phyloP scores from a whole-genome alignment of 2,797 vertebrate species.

The Aldrovandia affinis region DNA sequence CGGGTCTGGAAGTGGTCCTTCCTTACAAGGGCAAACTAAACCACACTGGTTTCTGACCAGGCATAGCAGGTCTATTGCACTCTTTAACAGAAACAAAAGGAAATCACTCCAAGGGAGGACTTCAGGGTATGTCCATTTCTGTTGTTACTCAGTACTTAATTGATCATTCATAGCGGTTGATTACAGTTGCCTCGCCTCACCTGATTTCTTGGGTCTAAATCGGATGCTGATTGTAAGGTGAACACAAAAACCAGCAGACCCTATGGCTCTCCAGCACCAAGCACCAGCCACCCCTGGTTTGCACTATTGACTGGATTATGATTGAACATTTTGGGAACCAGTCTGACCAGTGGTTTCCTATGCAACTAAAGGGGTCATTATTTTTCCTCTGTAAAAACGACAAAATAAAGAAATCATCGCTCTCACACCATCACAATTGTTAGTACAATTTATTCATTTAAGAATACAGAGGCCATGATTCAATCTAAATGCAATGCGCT shows the following conservation, averaged over 20 bases:
- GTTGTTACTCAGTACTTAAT: no score
- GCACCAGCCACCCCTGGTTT: background rate
- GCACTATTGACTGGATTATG: background rate
- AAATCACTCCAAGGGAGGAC: background rate
- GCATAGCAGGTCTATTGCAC: no score
- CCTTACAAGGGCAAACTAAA: no score
- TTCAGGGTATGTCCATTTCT: no score
- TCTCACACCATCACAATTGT: background rate
- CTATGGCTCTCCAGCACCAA: no score
- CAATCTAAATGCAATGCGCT: background rate
- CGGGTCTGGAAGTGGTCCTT: no score
- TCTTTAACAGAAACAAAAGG: background rate
- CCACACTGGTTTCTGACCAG: no score
- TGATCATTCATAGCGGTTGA: no score
- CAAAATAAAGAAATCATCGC: background rate
- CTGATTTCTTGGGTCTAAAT: no score
- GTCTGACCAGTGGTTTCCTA: background rate
- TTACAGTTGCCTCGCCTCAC: no score
- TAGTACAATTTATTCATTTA: background rate
- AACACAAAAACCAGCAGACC: no score
- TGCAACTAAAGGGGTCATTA: background rate
- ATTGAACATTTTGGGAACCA: background rate
- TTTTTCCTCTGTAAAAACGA: background rate
- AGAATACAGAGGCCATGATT: background rate
- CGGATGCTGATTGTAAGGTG: no score